A percentile compares a stretch with the other conserved stretches of the same genome.
phyloP scores from a whole-genome alignment of 2,888 invertebrate genomes.

The Yponomeuta sedellus region DNA sequence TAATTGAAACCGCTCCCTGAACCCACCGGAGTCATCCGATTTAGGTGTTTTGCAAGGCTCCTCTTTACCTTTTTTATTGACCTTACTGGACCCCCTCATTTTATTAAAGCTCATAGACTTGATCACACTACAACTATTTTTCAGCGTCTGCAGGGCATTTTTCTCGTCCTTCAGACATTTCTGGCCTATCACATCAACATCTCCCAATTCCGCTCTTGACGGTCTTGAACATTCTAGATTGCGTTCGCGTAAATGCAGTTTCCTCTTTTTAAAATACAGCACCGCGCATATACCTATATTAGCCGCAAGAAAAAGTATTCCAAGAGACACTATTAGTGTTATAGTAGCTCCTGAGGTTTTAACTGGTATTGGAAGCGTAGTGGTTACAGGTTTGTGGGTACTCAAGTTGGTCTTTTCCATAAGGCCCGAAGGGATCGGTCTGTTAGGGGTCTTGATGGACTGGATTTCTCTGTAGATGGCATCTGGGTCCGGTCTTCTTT shows the following conservation, averaged over 20 bases:
- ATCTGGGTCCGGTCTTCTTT: constrained; percentile 42
- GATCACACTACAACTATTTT: constrained; percentile 77
- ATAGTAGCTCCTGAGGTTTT: constrained; percentile 78
- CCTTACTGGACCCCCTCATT: constrained; percentile 70
- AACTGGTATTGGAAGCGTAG: constrained; percentile 43
- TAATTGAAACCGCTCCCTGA: constrained; percentile 78
- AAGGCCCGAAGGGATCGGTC: constrained; percentile 45
- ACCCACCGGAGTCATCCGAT: constrained; percentile 73
- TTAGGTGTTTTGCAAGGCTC: constrained; percentile 75
- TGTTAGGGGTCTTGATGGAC: constrained; percentile 54
- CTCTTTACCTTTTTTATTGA: constrained; percentile 67
- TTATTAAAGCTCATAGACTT: constrained; percentile 73
- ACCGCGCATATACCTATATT: constrained; percentile 83
- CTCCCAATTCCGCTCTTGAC: constrained; percentile 69
- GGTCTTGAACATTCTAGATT: constrained; percentile 59
- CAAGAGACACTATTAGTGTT: constrained; percentile 79
- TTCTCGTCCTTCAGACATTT: constrained; percentile 64
- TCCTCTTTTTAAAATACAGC: constrained; percentile 81
- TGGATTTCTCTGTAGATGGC: constrained; percentile 56
- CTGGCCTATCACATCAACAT: constrained; percentile 67
- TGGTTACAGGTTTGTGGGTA: constrained; percentile 37
- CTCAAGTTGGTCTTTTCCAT: constrained; percentile 48
- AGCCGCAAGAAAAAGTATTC: constrained; percentile 82
- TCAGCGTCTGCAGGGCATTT: constrained; percentile 58
- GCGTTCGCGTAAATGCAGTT: constrained; percentile 69